These are phyloP conservation scores for Phlogophora meticulosa DNA, from an alignment of 2,888 invertebrate species.

Conservation along the genomic window DNA sequence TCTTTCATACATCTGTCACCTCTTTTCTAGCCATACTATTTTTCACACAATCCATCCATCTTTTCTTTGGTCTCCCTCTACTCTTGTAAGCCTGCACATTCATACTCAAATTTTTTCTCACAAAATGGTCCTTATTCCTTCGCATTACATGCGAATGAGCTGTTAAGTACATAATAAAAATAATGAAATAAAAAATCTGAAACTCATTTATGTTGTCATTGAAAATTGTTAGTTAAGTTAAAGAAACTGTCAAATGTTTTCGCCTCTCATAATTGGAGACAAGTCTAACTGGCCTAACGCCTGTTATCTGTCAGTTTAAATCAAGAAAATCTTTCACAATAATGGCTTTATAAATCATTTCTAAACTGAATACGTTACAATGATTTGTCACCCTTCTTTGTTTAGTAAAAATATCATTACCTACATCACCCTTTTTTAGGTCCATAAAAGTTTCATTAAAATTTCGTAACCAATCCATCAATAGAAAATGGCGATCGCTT, in stretches of 20 bases:
- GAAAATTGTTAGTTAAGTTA: conserved; percentile 2
- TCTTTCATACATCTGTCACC: too few relatives aligned
- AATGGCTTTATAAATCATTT: background rate
- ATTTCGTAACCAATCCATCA: conserved; percentile 47
- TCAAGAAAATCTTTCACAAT: conserved; percentile 2
- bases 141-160: too few relatives aligned
- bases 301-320: conserved; percentile 2
- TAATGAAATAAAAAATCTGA: too few relatives aligned
- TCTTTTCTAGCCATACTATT: too few relatives aligned
- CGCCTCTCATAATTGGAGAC: background rate
- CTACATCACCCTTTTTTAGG: conserved; percentile 6
- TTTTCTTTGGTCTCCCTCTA: too few relatives aligned
- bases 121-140: too few relatives aligned
- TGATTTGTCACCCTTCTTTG: conserved; percentile 3
- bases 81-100: too few relatives aligned
- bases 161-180: too few relatives aligned
- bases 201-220: background rate
- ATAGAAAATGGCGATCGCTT: conserved; percentile 22
- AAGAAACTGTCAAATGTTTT: conserved; percentile 8
- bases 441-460: conserved; percentile 39
- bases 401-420: background rate
- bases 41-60: too few relatives aligned
- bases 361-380: background rate
- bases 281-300: background rate
- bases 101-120: too few relatives aligned